Evolutionary conservation across 2,888 invertebrate species (phyloP).

Genomic region (Formica aserva): DNA sequence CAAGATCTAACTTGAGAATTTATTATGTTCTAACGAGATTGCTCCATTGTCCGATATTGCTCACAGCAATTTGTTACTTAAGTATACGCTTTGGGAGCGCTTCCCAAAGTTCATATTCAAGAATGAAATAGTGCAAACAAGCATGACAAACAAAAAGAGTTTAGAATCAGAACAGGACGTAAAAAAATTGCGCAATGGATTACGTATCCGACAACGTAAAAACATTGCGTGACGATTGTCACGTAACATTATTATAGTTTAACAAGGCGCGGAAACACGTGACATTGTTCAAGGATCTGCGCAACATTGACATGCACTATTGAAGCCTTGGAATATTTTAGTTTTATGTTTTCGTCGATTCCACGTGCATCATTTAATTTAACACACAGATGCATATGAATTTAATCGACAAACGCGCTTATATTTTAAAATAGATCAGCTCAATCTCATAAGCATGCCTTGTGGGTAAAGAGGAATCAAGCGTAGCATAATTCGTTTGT

Average conservation of each 20-base stretch:
- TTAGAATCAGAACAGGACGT: neutral
- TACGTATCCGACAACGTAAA: neutral
- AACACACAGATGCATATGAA: neutral
- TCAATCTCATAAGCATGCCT: neutral
- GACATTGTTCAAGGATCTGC: conserved; percentile 21
- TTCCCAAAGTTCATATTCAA: conserved; percentile 5
- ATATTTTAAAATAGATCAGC: neutral
- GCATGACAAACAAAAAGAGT: neutral
- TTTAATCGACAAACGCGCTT: neutral
- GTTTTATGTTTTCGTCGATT: conserved; percentile 19
- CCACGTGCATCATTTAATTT: neutral
- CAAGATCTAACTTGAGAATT: conserved; percentile 57
- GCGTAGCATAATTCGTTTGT: neutral
- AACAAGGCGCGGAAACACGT: conserved; percentile 8
- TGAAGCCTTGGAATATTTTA: conserved; percentile 12
- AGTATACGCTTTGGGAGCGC: neutral
- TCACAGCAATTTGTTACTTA: conserved; percentile 33
- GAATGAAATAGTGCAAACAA: neutral
- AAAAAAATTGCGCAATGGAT: conserved; percentile 16
- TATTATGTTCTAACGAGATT: conserved; percentile 60
- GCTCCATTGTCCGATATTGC: conserved; percentile 47
- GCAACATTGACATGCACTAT: conserved; percentile 30
- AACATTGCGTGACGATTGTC: conserved; percentile 34
- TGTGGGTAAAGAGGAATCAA: neutral
- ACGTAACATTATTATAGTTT: conserved; percentile 4